These are phyloP conservation scores for Hoplostethus mediterraneus DNA, from an alignment of 2,797 vertebrate species.

Conservation along the genomic window DNA sequence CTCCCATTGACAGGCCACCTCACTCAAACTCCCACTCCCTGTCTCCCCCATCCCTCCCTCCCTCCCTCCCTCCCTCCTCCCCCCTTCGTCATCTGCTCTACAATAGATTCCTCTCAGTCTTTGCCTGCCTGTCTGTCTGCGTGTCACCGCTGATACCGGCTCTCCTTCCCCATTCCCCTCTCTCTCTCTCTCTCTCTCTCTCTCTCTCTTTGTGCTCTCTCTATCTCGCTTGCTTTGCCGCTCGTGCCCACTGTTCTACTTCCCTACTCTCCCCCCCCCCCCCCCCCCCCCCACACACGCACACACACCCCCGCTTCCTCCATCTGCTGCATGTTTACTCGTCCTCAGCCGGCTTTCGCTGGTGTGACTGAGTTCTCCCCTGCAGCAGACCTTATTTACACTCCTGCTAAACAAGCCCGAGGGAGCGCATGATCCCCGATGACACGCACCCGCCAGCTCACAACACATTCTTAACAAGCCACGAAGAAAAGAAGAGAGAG, in stretches of 20 bases:
- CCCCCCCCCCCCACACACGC: slow-evolving; percentile 17
- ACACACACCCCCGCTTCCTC: slow-evolving; percentile 36
- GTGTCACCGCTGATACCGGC: slow-evolving; percentile 55
- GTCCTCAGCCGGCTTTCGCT: slow-evolving; percentile 71
- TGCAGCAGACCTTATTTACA: slow-evolving; percentile 78
- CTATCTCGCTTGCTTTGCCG: slow-evolving; percentile 41
- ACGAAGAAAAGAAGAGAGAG: slow-evolving; percentile 45
- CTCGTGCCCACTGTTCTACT: slow-evolving; percentile 35
- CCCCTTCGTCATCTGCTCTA: slow-evolving; percentile 43
- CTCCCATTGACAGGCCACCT: slow-evolving; percentile 54
- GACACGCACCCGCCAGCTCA: slow-evolving; percentile 67
- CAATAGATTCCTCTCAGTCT: slow-evolving; percentile 58
- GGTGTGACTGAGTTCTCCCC: slow-evolving; percentile 56
- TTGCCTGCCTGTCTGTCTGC: slow-evolving; percentile 53
- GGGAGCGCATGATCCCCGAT: slow-evolving; percentile 77
- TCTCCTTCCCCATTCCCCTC: slow-evolving; percentile 39
- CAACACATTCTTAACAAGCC: slow-evolving; percentile 73
- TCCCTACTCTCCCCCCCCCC: slow-evolving; percentile 3
- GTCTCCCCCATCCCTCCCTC: not conserved
- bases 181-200: slow-evolving; percentile 22
- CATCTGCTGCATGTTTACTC: slow-evolving; percentile 72
- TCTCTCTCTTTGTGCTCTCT: slow-evolving; percentile 32
- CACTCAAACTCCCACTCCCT: slow-evolving; percentile 6
- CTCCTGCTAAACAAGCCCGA: slow-evolving; percentile 76
- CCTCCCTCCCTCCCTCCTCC: not conserved